Conservation (phyloP, 2,888 invertebrate species). For the Cantharis rufa region DNA sequence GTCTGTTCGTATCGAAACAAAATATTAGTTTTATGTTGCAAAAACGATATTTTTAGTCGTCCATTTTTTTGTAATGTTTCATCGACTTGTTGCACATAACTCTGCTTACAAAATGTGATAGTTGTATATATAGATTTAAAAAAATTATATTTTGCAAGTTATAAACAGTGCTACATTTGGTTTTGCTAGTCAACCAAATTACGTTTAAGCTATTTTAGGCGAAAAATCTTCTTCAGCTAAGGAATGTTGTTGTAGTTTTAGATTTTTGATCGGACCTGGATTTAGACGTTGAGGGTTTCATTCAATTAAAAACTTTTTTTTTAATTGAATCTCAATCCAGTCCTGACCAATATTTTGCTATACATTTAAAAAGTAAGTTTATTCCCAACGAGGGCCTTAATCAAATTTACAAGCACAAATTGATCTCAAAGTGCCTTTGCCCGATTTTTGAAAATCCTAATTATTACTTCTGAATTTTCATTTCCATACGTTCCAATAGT, state of each 20-base stretch:
- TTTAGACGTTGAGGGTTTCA: neutral
- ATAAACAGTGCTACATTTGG: neutral
- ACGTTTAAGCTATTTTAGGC: neutral
- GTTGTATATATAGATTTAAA: neutral
- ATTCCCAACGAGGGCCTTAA: neutral
- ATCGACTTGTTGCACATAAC: constrained; percentile 10
- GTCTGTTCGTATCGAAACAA: neutral
- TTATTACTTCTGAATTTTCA: neutral
- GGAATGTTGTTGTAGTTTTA: neutral
- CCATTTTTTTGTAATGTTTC: neutral
- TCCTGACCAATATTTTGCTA: neutral
- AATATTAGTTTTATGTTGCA: neutral
- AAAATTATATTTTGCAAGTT: neutral
- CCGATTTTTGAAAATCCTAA: neutral
- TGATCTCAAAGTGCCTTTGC: neutral
- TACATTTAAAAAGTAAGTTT: neutral
- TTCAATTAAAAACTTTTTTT: neutral
- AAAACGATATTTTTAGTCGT: neutral
- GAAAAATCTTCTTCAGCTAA: neutral
- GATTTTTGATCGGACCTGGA: neutral
- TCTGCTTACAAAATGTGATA: constrained; percentile 13
- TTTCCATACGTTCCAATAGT: neutral
- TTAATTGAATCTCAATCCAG: neutral
- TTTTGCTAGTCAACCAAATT: constrained; percentile 10
- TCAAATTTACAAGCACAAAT: neutral